These are phyloP conservation scores for Poecilia velifera DNA, from an alignment of 2,797 vertebrate species.

Conservation along the genomic window DNA sequence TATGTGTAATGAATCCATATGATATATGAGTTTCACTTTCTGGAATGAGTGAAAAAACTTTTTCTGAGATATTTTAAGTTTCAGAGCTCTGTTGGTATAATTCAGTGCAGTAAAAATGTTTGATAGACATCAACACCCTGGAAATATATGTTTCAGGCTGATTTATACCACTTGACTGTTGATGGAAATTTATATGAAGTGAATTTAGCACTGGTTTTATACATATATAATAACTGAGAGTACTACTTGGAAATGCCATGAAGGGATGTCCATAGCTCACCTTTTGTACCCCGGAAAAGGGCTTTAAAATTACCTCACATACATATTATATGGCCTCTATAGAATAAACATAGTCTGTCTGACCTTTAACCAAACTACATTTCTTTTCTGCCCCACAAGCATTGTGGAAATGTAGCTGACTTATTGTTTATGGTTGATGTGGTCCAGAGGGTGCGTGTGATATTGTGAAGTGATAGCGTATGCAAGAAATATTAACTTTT, in stretches of 20 bases:
- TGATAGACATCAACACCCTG: neutral
- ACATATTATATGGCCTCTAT: constrained; percentile 20
- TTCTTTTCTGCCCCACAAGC: constrained; percentile 5
- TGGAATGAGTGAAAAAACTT: neutral
- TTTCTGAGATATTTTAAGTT: neutral
- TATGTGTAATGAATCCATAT: neutral
- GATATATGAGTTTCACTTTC: neutral
- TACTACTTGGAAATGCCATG: neutral
- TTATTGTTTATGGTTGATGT: constrained; percentile 43
- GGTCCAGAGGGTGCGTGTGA: constrained; percentile 5
- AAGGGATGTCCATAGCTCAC: neutral
- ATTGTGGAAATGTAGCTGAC: constrained; percentile 9
- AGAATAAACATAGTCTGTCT: constrained; percentile 30
- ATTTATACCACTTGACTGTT: neutral
- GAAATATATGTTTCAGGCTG: neutral
- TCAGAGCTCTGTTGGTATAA: neutral
- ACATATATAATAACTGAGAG: neutral
- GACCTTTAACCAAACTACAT: constrained; percentile 39
- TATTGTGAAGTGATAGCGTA: constrained; percentile 13
- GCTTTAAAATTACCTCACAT: neutral
- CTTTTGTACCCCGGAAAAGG: neutral
- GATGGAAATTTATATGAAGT: neutral
- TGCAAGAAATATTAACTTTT: constrained; percentile 7
- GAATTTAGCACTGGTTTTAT: neutral
- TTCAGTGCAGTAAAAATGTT: neutral